Evolutionary conservation across 2,888 invertebrate genomes (phyloP).

Genomic region (Loripinus fragilis): DNA sequence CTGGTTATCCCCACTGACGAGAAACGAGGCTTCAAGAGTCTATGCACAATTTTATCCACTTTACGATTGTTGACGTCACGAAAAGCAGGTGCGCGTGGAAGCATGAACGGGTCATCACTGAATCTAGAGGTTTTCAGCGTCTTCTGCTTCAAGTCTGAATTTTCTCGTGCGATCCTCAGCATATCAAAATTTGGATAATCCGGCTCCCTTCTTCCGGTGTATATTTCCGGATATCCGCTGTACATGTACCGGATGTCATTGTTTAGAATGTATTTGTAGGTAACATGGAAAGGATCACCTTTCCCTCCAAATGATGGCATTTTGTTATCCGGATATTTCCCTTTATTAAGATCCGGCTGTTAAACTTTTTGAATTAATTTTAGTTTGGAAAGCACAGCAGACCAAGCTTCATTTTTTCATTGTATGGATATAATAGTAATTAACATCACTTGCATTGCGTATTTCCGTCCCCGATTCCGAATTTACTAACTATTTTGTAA

Average conservation of each 20-base stretch:
- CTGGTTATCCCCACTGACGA: constrained; percentile 39
- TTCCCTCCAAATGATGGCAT: constrained; percentile 44
- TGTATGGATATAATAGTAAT: too few relatives aligned
- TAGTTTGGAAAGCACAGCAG: background rate
- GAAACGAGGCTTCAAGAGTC: constrained; percentile 55
- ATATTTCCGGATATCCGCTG: constrained; percentile 60
- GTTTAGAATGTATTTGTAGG: constrained; percentile 65
- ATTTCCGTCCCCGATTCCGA: too few relatives aligned
- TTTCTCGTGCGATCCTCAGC: constrained; percentile 64
- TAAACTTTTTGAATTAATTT: too few relatives aligned
- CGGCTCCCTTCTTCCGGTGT: constrained; percentile 57
- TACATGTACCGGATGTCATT: constrained; percentile 69
- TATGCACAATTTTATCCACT: constrained; percentile 54
- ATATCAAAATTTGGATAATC: constrained; percentile 72
- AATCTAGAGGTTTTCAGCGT: constrained; percentile 57
- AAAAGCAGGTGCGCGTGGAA: constrained; percentile 65
- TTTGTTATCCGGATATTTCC: background rate
- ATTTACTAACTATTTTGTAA: too few relatives aligned
- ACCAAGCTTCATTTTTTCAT: background rate
- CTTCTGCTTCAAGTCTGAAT: constrained; percentile 57
- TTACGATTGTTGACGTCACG: constrained; percentile 55
- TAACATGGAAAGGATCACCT: constrained; percentile 66
- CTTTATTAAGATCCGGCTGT: too few relatives aligned
- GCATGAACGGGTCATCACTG: constrained; percentile 52
- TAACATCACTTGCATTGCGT: too few relatives aligned